Base-by-base conservation (phyloP, 2,888 invertebrate genomes). In the Ypsolopha scabrella region DNA sequence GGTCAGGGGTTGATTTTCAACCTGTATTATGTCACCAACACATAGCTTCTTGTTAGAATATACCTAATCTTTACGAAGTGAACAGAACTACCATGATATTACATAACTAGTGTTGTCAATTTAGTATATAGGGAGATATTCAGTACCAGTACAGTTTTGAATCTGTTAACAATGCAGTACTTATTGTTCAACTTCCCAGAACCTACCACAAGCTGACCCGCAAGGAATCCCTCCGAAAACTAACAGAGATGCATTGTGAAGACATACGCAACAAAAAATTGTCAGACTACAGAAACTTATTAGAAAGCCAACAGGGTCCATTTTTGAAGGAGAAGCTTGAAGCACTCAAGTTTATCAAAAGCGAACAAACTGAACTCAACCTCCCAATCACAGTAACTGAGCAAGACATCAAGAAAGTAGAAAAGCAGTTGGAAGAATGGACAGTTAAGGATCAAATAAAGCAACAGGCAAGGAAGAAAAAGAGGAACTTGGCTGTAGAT, bases 251-350 rank as follows among this genome's bases (percentile, higher is more conserved):
- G 65, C 90, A 94, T 65, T 95, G 94, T 60, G 89, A 93, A 0
- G 87, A 91, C 6, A 72, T 95, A 0, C 88, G 89, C 24, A 72
- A 90, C 41, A 80, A 90, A 33, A 92, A 92, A 56, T 70, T 96
- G 7, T 68, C 87, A 0, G 89, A 87, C 2, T 94, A 94, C 64
- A 90, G 89, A 62, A 80, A 80, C 48, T 70, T 90, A 53, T 74
- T 97, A 37, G 90, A 93, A 65, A 79, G 80, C 8, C 90, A 95
- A 68, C 92, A 95, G 68, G 91, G 91, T 7, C 87, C 87, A 0
- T 96, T 94, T 68, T 80, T 93, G 14, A 85, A 89, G 65, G 90
- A 94, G 51, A 96, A 96, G 69, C 83, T 92, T 0, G 87, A 90
- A 46, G 89, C 91, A 14, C 72, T 97, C 1, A 78, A 89, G 55